phyloP scores from a whole-genome alignment of 2,113 vertebrate genomes.

The Grantiella picta region DNA sequence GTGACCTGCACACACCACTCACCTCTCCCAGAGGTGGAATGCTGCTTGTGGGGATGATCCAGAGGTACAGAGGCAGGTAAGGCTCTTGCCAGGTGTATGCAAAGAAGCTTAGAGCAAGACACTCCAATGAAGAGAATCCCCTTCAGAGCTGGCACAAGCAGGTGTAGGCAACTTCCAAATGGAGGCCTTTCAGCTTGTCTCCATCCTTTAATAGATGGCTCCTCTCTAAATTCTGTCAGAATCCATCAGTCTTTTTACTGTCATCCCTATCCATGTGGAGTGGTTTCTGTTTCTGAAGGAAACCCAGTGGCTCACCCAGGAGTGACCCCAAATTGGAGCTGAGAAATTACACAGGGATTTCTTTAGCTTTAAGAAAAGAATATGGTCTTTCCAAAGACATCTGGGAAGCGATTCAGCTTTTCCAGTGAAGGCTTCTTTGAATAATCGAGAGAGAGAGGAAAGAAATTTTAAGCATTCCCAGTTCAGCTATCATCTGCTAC shows the following conservation, averaged over 20 bases:
- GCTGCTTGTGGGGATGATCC: not conserved
- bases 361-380: not conserved
- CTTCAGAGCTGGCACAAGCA: not conserved
- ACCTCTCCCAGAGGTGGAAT: not conserved
- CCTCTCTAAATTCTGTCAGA: not conserved
- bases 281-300: not conserved
- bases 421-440: not conserved
- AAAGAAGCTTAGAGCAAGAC: not conserved
- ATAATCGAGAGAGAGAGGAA: not conserved
- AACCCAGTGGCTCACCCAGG: not conserved
- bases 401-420: not conserved
- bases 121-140: not conserved
- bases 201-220: not conserved
- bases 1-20: not conserved
- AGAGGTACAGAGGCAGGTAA: not conserved
- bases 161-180: not conserved
- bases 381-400: not conserved
- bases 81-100: not conserved
- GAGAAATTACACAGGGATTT: not conserved
- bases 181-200: not conserved
- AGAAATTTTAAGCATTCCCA: not conserved
- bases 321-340: not conserved
- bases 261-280: accelerated
- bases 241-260: not conserved
- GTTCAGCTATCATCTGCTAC: not conserved